Base-by-base conservation (phyloP, 2,797 vertebrate genomes). In the Lacerta bilineata region DNA sequence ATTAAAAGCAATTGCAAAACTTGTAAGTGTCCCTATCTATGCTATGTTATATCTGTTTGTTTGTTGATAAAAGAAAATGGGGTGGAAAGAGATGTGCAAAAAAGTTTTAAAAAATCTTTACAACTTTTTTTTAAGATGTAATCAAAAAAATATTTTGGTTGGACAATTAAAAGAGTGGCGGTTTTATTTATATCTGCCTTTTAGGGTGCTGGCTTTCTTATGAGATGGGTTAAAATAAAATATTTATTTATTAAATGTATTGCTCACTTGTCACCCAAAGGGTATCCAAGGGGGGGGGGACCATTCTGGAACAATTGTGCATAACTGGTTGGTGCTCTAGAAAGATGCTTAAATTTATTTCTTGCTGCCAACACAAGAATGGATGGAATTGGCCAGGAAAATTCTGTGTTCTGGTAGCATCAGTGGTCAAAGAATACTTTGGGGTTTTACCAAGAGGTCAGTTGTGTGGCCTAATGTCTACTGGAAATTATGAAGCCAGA, bases 1-100 rank as follows among this genome's bases (percentile, higher is more conserved):
- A 88, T 90, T 90, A 61, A 86, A 87, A 46, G 8, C 71, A 46
- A 8, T 41, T 66, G 39, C 36, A 46, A 33, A 64, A 15, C 7
- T 43, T 20, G 15, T 17, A 25, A 55, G 64, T 64, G 23, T 6
- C 66, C 9, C 69, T n/a, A 18, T 43, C 3, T 41, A 15, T 43
- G 4, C 80, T 23, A 29, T n/a, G 33, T 55, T 55, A 1, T 20
- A 20, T 61, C 18, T 61, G 59, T 61, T 17, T 20, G 17, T 61
- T 61, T 61, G 46, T 46, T 46, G 18, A 7, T 18, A 23, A 23
- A 23, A 23, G 59, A 23, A 61, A 61, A 61, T 23, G 20, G 18
- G 20, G 59, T 61, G 18, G 59, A 23, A 61, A 5, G 11, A 61
- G 20, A 5, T 61, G 59, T 61, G 5, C 18, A 61, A 20, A 61